Base-by-base conservation (phyloP, 2,797 vertebrate genomes). In the Anolis apletophallus region DNA sequence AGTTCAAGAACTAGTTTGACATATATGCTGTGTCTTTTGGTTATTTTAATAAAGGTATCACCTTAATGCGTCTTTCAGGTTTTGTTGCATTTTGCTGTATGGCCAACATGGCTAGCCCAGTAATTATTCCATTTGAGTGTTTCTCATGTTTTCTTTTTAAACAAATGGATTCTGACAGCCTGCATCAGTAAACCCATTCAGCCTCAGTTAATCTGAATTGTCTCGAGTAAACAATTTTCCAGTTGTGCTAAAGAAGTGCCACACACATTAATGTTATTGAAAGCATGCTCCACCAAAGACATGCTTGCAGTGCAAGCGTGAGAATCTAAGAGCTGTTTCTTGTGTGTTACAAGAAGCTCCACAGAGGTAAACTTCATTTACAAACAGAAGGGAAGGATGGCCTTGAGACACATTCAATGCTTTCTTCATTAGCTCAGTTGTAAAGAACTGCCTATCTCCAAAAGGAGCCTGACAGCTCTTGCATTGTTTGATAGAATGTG, bases 221-320 rank as follows among this genome's bases (percentile, higher is more conserved):
- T 14, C 61, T 86, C 86, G 21, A 88, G 57, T 91, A 89, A 85
- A 19, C 64, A 8, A 46, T 29, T 84, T 55, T 52, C 74, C 82
- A 77, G 3, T 89, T 87, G 36, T 88, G 85, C 36, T 87, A 69
- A 87, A 84, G 75, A 88, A 86, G 10, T 55, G 32, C 32, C 71
- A 75, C 17, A 36, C 32, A 77, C 46, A 5, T 21, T 86, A 21
- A 2, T 80, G 88, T 89, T 78, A n/a, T 84, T 85, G 84, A 74
- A 67, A 87, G 68, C 34, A 71, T 3, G 6, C 32, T 86, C 4
- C 0, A 0, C 54, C 40, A 46, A n/a, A 57, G 68, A 84, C 88
- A 86, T 46, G 77, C 26, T 91, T 90, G 90, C 84, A 83, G 83
- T 80, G 52, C 32, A 85, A 89, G 87, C 84, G 32, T 87, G 89